A percentile compares a stretch with the other conserved stretches of the same genome.
phyloP scores from a whole-genome alignment of 1,140 invertebrate genomes.

The Pararge aegeria region DNA sequence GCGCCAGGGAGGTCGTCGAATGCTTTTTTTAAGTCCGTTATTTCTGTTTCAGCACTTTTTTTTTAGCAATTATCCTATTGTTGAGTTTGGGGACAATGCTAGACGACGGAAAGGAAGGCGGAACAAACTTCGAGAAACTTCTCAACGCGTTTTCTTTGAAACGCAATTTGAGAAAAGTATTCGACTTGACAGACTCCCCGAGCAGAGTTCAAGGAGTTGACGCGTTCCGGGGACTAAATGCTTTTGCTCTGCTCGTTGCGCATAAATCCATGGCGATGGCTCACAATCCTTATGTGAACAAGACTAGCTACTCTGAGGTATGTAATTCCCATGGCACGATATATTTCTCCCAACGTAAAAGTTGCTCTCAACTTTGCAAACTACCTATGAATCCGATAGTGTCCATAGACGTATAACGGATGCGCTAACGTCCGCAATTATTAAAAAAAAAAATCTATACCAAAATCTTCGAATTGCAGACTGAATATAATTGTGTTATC shows the following conservation, averaged over 20 bases:
- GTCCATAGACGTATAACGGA: too few species aligned
- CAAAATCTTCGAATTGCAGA: too few species aligned
- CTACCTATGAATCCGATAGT: too few species aligned
- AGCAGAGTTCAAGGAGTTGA: slow-evolving; percentile 84
- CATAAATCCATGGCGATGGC: slow-evolving; percentile 89
- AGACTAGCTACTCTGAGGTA: slow-evolving; percentile 85
- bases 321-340: slow-evolving; percentile 23
- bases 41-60: slow-evolving; percentile 64
- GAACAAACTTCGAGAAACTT: slow-evolving; percentile 66
- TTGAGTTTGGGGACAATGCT: slow-evolving; percentile 65
- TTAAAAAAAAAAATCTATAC: too few species aligned
- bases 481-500: too few species aligned
- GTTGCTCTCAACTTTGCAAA: too few species aligned
- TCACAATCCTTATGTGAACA: slow-evolving; percentile 85
- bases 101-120: slow-evolving; percentile 62
- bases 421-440: too few species aligned
- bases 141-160: slow-evolving; percentile 85
- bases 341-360: neutral
- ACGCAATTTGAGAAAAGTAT: slow-evolving; percentile 81
- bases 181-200: slow-evolving; percentile 73
- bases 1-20: too few species aligned
- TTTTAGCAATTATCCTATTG: slow-evolving; percentile 58
- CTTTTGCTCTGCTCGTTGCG: slow-evolving; percentile 82
- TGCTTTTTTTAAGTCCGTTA: neutral
- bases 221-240: slow-evolving; percentile 85